Evolutionary conservation across 2,888 invertebrate species (phyloP).

Genomic region (Hyalella azteca): DNA sequence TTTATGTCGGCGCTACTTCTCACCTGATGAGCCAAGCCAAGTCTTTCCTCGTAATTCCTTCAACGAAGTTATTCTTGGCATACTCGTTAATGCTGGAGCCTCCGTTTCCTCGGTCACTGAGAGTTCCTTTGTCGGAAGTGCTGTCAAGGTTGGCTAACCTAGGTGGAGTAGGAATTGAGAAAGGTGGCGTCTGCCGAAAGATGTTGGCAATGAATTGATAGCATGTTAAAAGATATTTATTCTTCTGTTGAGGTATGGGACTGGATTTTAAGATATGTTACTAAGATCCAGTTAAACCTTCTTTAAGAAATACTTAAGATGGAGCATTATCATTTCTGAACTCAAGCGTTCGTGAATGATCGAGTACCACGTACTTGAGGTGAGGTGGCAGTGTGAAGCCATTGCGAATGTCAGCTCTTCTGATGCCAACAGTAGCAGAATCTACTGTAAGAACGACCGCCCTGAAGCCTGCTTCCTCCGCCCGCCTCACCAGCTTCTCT

Average conservation of each 20-base stretch:
- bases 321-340: too few species aligned
- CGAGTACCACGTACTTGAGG: too few species aligned
- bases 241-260: too few species aligned
- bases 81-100: constrained; percentile 82
- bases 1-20: too few species aligned
- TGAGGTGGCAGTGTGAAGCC: constrained; percentile 82
- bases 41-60: constrained; percentile 84
- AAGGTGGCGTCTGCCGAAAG: too few species aligned
- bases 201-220: too few species aligned
- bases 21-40: constrained; percentile 81
- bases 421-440: constrained; percentile 82
- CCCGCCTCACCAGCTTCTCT: constrained; percentile 72
- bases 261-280: too few species aligned
- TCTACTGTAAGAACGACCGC: constrained; percentile 88
- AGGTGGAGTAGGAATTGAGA: too few species aligned
- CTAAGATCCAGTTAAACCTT: too few species aligned
- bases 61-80: constrained; percentile 77
- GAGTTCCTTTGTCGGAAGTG: constrained; percentile 62
- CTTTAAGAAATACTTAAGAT: too few species aligned
- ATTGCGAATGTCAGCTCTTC: constrained; percentile 82
- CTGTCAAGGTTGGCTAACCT: constrained; percentile 80
- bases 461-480: constrained; percentile 83
- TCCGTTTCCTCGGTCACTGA: constrained; percentile 39
- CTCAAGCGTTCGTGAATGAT: too few species aligned
- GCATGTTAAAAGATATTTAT: too few species aligned